These are phyloP conservation scores for Bombus turneri DNA, from an alignment of 1,140 invertebrate genomes.

Conservation along the genomic window DNA sequence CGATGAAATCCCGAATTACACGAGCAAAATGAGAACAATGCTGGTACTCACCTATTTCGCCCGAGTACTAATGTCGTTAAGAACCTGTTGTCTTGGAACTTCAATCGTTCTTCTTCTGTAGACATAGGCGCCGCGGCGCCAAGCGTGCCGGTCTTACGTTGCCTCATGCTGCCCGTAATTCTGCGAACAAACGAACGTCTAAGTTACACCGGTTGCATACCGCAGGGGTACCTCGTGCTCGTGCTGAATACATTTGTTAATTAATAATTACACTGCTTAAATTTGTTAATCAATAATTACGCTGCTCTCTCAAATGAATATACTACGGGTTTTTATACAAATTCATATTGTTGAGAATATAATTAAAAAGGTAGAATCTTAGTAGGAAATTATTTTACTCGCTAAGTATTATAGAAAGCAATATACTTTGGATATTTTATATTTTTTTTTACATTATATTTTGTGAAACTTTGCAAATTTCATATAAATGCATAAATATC, in stretches of 20 bases:
- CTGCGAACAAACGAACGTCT: slow-evolving; percentile 68
- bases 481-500: too few species aligned
- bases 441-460: too few species aligned
- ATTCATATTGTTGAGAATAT: too few species aligned
- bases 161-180: slow-evolving; percentile 73
- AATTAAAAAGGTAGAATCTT: too few species aligned
- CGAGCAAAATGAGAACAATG: neutral
- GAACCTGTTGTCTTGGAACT: slow-evolving; percentile 80
- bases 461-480: too few species aligned
- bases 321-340: too few species aligned
- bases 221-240: neutral
- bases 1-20: neutral
- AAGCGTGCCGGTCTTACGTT: slow-evolving; percentile 70
- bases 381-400: too few species aligned
- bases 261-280: neutral
- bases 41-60: slow-evolving; percentile 77
- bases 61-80: slow-evolving; percentile 79
- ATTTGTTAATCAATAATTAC: too few species aligned
- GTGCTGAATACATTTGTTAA: too few species aligned
- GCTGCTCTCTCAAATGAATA: too few species aligned
- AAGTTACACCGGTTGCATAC: slow-evolving; percentile 51
- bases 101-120: slow-evolving; percentile 74
- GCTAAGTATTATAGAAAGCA: too few species aligned
- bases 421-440: too few species aligned
- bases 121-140: slow-evolving; percentile 61